Evolutionary conservation across 2,888 invertebrate genomes (phyloP).

Genomic region (Stratiomys singularior): DNA sequence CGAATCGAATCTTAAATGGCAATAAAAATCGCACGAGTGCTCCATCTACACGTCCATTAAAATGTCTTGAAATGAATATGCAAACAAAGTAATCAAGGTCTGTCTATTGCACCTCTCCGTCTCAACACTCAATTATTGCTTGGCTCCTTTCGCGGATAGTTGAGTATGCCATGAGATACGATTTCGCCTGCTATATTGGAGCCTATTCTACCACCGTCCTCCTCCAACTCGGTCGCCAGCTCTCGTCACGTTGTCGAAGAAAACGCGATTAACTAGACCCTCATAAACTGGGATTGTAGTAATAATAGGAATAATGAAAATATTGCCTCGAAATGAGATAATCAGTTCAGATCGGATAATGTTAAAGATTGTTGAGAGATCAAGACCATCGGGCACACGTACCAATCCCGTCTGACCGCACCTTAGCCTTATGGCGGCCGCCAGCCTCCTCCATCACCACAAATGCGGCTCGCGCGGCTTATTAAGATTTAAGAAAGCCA

Average conservation of each 20-base stretch:
- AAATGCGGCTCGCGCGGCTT: not conserved
- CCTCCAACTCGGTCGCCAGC: not conserved
- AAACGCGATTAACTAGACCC: constrained; percentile 26
- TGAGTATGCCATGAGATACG: not conserved
- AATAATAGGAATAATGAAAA: constrained; percentile 36
- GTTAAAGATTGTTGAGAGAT: constrained; percentile 38
- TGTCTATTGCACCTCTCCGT: not conserved
- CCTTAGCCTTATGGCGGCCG: not conserved
- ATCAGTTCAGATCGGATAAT: constrained; percentile 31
- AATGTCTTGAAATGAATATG: constrained; percentile 1
- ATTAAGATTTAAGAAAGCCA: constrained; percentile 31
- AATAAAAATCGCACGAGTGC: constrained; percentile 1
- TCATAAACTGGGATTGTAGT: constrained; percentile 10
- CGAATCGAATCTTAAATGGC: not conserved
- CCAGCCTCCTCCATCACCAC: not conserved
- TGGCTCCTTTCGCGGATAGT: not conserved
- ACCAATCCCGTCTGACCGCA: not conserved
- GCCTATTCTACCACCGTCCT: not conserved
- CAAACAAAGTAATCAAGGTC: constrained; percentile 29
- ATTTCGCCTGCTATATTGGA: not conserved
- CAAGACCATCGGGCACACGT: constrained; percentile 35
- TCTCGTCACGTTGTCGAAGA: not conserved
- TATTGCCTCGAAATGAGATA: constrained; percentile 40
- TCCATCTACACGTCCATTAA: not conserved
- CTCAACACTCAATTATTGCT: not conserved